phyloP scores from a whole-genome alignment of 2,113 vertebrate genomes.

The Dromas ardeola region DNA sequence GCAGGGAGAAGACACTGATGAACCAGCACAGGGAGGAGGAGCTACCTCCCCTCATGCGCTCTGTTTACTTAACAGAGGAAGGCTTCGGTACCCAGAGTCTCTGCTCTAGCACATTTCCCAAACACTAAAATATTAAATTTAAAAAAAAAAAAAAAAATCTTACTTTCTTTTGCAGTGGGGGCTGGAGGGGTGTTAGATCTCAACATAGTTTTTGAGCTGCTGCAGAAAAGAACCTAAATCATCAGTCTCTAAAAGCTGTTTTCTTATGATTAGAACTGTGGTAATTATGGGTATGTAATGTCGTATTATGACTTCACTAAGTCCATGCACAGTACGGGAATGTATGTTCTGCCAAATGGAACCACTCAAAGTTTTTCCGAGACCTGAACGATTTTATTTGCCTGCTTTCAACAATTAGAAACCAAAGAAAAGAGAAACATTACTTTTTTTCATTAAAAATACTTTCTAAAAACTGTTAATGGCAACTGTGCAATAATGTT shows the following conservation, averaged over 20 bases:
- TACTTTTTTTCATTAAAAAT: neutral
- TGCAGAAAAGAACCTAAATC: neutral
- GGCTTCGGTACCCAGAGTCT: neutral
- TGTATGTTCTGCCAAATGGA: neutral
- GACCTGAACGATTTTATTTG: neutral
- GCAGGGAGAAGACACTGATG: neutral
- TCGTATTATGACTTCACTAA: neutral
- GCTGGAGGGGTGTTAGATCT: neutral
- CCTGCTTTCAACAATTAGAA: neutral
- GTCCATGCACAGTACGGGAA: neutral
- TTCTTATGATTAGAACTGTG: neutral
- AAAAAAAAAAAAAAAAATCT: neutral
- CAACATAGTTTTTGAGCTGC: neutral
- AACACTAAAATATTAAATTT: neutral
- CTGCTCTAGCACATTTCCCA: neutral
- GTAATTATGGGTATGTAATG: neutral
- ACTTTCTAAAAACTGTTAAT: neutral
- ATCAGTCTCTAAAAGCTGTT: neutral
- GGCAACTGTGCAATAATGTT: neutral
- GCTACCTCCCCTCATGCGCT: neutral
- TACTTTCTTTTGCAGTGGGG: neutral
- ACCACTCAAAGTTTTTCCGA: neutral
- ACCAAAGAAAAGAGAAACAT: neutral
- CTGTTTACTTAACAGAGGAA: neutral
- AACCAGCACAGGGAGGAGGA: neutral